Evolutionary conservation across 2,797 vertebrate genomes (phyloP), one percentile per base, ranked within the genome.

Genomic region (Gallirallus australis): DNA sequence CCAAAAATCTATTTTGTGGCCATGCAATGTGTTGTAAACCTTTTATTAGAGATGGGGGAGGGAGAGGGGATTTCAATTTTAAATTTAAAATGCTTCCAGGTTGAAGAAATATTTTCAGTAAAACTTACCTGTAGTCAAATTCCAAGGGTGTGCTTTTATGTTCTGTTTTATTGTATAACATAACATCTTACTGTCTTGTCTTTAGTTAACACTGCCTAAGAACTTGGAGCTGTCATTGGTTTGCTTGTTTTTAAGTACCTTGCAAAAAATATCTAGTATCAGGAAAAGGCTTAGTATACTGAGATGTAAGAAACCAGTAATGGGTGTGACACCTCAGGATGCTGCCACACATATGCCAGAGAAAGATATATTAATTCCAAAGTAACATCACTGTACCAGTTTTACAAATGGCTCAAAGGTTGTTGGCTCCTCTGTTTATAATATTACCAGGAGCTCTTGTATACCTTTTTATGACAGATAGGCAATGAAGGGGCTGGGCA

Each of bases 191-290:
- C 59, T 89, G 50, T 25, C 75, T 84, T 75, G 10, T 57, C 56
- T 79, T 73, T 37, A 33, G 31, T 31, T 73, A 66, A 33, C 9
- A 27, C 6, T 54, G 33, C 24, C 37, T 54, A 47, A 60, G 39
- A 87, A 64, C 75, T 70, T 68, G 31, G 28, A 85, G 20, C 16
- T 59, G 8, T 42, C 35, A 53, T n/a, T n/a, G 7, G 27, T 63
- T 91, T 87, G 20, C 25, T 89, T 76, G 50, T 24, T 88, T 92
- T 68, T 39, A 89, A 61, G 31, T 70, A 61, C 14, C 35, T 88
- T 75, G 15, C 9, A 57, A 65, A 39, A 84, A 72, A 27, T 70
- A 50, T 24, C 28, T 54, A 16, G 86, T 40, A 59, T 94, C 78
- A 82, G 54, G 21, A 82, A 37, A 48, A 65, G 20, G 37, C 35